Percentiles rank a stretch among this genome's conserved stretches.
phyloP scores from a whole-genome alignment of 2,797 vertebrate species.

The Thripadectes ignobilis region DNA sequence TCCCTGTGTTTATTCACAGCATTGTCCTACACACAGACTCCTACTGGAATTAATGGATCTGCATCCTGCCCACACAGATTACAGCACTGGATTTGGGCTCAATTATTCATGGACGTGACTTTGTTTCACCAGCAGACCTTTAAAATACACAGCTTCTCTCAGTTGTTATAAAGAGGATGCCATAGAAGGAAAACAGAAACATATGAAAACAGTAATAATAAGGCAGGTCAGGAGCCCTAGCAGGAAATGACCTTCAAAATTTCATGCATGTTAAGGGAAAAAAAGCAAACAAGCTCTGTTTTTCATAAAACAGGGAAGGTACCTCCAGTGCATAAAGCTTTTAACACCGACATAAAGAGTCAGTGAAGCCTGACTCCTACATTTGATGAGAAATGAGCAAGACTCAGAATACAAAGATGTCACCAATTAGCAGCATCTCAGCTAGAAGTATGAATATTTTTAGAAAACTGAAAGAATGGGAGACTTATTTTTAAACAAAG shows the following conservation, averaged over 20 bases:
- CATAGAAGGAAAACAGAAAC: background rate
- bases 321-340: background rate
- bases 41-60: background rate
- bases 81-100: background rate
- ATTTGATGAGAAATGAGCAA: conserved; percentile 23
- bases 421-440: conserved; percentile 39
- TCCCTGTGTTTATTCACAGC: background rate
- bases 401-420: conserved; percentile 45
- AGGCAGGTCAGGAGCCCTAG: background rate
- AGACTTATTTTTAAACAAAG: conserved; percentile 31
- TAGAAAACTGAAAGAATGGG: background rate
- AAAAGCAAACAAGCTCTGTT: background rate
- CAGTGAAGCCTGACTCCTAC: conserved; percentile 15
- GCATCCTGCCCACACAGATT: background rate
- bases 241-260: conserved; percentile 28
- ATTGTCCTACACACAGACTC: background rate
- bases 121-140: conserved; percentile 12
- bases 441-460: conserved; percentile 6
- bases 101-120: background rate
- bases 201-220: background rate
- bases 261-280: background rate
- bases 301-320: background rate
- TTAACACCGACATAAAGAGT: conserved; percentile 13
- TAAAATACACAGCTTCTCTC: background rate
- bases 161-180: background rate